Conservation (phyloP, 2,113 vertebrate genomes). For the Seriola quinqueradiata region DNA sequence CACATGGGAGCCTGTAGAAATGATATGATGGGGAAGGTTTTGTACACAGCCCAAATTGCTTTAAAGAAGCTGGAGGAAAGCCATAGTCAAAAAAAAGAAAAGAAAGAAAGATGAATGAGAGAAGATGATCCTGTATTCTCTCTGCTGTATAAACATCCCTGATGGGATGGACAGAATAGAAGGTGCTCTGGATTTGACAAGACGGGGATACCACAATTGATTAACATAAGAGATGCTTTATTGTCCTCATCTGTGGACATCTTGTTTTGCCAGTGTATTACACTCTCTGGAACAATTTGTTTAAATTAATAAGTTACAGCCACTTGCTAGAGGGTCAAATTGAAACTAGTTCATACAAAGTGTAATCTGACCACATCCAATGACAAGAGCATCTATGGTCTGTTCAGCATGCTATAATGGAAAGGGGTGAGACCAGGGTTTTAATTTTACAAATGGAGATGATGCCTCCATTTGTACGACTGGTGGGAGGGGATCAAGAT, state of each 20-base stretch:
- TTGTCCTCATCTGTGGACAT: conserved; percentile 15
- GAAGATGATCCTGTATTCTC: conserved; percentile 28
- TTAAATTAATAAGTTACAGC: conserved; percentile 1
- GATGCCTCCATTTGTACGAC: no score
- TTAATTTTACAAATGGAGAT: no score
- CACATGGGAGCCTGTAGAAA: conserved; percentile 37
- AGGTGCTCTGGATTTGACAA: conserved; percentile 2
- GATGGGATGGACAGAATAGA: conserved; percentile 20
- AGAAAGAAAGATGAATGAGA: not conserved
- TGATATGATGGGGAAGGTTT: conserved; percentile 35
- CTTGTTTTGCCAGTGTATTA: not conserved
- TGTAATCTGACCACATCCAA: not conserved
- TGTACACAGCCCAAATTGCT: conserved; percentile 3
- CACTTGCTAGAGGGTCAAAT: not conserved
- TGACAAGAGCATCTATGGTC: no score
- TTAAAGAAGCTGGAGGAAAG: conserved; percentile 7
- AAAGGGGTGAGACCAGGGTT: not conserved
- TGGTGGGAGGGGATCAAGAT: not conserved
- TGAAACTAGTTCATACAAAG: not conserved
- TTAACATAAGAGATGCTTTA: conserved; percentile 27
- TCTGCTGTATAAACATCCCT: conserved; percentile 43
- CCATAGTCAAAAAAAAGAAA: conserved; percentile 2
- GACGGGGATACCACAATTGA: conserved; percentile 25
- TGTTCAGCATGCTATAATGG: no score
- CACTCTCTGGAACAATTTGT: not conserved